These are phyloP conservation scores for Luperina nickerlii DNA, from an alignment of 2,888 invertebrate genomes.

Conservation along the genomic window DNA sequence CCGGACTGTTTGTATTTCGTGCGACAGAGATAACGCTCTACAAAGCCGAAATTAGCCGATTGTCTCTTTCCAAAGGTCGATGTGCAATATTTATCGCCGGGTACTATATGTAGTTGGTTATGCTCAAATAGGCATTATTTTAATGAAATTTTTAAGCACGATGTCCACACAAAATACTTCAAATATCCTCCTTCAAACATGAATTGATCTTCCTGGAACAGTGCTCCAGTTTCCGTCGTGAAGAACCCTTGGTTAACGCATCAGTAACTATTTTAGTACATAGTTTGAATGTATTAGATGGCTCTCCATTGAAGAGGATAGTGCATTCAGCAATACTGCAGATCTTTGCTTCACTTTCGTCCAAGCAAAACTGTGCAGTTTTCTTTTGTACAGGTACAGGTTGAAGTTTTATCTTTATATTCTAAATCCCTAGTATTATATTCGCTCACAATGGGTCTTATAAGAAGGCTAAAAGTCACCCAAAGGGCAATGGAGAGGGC, in stretches of 20 bases:
- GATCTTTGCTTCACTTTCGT: background rate
- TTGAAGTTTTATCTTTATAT: background rate
- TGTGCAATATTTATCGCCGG: no score
- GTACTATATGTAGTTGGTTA: background rate
- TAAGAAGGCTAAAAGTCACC: no score
- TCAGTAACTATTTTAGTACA: slow-evolving; percentile 16
- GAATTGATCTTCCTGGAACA: slow-evolving; percentile 2
- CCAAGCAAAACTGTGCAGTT: no score
- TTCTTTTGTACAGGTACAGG: background rate
- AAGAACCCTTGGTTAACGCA: slow-evolving; percentile 32
- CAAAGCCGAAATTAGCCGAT: no score
- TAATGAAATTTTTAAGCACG: no score
- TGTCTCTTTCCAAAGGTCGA: no score
- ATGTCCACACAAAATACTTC: background rate
- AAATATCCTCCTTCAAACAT: slow-evolving; percentile 5
- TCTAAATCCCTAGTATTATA: no score
- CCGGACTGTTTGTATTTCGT: no score
- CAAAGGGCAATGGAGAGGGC: no score
- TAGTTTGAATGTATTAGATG: slow-evolving; percentile 17
- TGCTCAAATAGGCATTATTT: background rate
- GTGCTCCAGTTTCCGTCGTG: slow-evolving; percentile 10
- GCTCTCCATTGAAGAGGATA: slow-evolving; percentile 8
- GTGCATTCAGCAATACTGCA: background rate
- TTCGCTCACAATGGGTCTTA: no score
- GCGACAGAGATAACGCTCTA: no score